Percentiles rank a stretch among this genome's conserved stretches.
phyloP scores from a whole-genome alignment of 2,113 vertebrate genomes.

The Hassar affinis region DNA sequence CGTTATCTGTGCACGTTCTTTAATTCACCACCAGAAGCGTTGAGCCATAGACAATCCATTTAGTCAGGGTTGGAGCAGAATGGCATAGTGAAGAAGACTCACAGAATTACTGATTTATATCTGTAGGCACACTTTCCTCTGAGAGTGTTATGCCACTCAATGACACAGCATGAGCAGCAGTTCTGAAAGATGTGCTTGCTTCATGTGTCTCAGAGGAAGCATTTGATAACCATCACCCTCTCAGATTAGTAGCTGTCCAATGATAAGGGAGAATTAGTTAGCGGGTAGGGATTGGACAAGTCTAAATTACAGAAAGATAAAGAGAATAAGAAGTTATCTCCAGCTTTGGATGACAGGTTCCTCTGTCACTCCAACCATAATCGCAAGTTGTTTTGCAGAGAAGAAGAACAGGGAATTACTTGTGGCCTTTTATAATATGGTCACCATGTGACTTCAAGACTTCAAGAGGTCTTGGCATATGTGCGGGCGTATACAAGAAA shows the following conservation, averaged over 20 bases:
- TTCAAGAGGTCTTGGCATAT: not conserved
- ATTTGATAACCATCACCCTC: not conserved
- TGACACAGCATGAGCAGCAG: not conserved
- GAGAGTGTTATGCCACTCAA: not conserved
- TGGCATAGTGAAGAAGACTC: no score
- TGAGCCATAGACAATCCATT: no score
- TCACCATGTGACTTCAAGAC: not conserved
- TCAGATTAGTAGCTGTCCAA: not conserved
- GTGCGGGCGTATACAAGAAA: not conserved
- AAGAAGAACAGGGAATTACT: not conserved
- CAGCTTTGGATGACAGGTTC: no score
- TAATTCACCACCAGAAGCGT: no score
- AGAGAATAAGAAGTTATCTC: not conserved
- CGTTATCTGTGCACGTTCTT: no score
- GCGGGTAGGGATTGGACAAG: not conserved
- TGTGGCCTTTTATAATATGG: not conserved
- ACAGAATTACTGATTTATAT: no score
- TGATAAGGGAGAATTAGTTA: not conserved
- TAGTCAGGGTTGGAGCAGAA: no score
- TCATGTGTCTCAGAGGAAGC: not conserved
- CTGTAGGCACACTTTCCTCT: not conserved
- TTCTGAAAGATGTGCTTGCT: not conserved
- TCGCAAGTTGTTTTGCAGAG: not conserved
- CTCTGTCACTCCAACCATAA: no score
- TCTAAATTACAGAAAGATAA: not conserved